A percentile compares a stretch with the other conserved stretches of the same genome.
These are phyloP conservation scores for Gnathonemus longibarbis DNA, from an alignment of 2,113 vertebrate genomes.

Conservation along the genomic window DNA sequence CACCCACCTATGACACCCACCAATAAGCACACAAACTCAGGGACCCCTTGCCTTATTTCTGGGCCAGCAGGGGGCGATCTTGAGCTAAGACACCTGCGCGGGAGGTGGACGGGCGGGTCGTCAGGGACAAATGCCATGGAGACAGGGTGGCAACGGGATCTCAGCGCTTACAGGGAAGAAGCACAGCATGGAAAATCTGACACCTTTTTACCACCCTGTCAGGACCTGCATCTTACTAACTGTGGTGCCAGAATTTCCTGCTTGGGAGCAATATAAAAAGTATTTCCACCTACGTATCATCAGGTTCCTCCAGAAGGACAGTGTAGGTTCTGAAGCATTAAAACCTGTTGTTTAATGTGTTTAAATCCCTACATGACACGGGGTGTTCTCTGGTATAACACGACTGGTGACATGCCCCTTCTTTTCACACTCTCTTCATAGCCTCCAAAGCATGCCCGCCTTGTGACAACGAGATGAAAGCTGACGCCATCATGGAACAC, in stretches of 20 bases:
- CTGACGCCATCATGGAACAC: slow-evolving; percentile 88
- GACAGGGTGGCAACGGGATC: not conserved
- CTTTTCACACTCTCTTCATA: slow-evolving; percentile 36
- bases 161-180: not conserved
- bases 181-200: not conserved
- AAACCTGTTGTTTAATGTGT: not conserved
- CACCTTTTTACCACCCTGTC: not conserved
- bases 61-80: not conserved
- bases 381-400: no score
- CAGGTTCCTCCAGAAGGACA: not conserved
- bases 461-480: slow-evolving; percentile 86
- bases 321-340: not conserved
- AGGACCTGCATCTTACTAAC: not conserved
- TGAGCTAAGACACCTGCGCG: not conserved
- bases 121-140: not conserved
- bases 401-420: not conserved
- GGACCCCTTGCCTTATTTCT: not conserved
- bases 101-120: no score
- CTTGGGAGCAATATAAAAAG: not conserved
- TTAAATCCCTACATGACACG: not conserved
- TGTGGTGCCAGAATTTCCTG: not conserved
- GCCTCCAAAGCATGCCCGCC: slow-evolving; percentile 85
- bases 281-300: not conserved
- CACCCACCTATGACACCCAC: not conserved
- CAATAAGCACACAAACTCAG: not conserved